Base-by-base conservation (phyloP, 2,888 invertebrate species). In the Sarcophaga subvicina region DNA sequence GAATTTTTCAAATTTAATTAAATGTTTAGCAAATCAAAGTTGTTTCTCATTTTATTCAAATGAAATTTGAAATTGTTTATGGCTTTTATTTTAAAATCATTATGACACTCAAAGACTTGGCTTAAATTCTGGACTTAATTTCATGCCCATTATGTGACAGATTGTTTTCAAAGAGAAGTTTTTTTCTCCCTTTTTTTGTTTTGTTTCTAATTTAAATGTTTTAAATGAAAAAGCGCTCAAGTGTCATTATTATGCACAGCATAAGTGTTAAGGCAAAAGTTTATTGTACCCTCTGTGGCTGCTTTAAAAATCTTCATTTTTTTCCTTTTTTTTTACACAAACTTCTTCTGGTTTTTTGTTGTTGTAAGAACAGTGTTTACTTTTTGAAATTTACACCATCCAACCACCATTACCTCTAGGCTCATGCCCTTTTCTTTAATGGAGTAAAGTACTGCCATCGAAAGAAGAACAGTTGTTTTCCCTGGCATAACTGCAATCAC, bases 321-420 rank as follows among this genome's bases (percentile, higher is more conserved):
- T 27, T 49, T 73, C 22, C 22, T 22, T 59, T 37, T 70, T 78
- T 62, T 78, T 70, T 8, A 8, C 8, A 37, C 37, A 37, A 37
- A 72, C 59, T 81, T 49, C 75, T 81, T 49, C 20, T 75, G 45
- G 63, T 49, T 49, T 80, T 37, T 54, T 72, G 59, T 63, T 78
- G 62, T 67, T 80, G 45, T n/a, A 25, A 37, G 54, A 78, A 73
- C 54, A 71, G 14, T 75, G 25, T 77, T 69, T 75, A 79, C 81
- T 75, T 70, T 27, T n/a, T 2, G 81, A 85, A 75, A 81, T 75
- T 66, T 66, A 70, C 75, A 85, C 81, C 37, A 37, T 37, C 37
- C 37, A 37, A 37, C 37, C 37, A 6, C 6, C 37, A 27, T 27
- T 27, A 27, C 27, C 27, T 27, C 27, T 5, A 27, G 0, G 27